Conservation (phyloP, 2,113 vertebrate genomes). For the Ailuropoda melanoleuca region DNA sequence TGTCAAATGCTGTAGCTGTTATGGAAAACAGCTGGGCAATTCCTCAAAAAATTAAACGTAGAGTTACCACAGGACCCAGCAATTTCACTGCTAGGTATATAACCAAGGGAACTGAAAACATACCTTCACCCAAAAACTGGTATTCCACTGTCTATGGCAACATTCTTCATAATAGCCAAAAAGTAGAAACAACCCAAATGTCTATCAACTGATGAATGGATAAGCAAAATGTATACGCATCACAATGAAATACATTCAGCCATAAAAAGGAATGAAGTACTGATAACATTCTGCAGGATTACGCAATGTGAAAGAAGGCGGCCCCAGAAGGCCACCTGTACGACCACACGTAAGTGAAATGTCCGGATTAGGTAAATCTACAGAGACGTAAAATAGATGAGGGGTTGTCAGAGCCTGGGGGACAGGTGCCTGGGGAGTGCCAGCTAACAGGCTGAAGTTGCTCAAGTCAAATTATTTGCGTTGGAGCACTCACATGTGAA, state of each 20-base stretch:
- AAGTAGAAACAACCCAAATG: background rate
- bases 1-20: background rate
- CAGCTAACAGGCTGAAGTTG: rapidly evolving
- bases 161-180: background rate
- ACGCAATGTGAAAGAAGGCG: background rate
- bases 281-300: background rate
- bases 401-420: background rate
- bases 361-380: background rate
- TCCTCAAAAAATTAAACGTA: background rate
- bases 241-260: background rate
- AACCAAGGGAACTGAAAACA: background rate
- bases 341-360: background rate
- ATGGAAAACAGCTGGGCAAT: background rate
- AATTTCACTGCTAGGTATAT: background rate
- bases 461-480: background rate
- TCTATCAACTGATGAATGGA: background rate
- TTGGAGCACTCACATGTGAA: background rate
- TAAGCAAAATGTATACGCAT: background rate
- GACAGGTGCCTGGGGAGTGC: no score
- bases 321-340: background rate
- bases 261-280: background rate
- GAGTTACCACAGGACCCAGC: background rate
- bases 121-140: background rate
- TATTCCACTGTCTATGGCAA: background rate
- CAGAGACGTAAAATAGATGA: background rate